These are phyloP conservation scores for Brachylomia viminalis DNA, from an alignment of 2,888 invertebrate species.

Conservation along the genomic window DNA sequence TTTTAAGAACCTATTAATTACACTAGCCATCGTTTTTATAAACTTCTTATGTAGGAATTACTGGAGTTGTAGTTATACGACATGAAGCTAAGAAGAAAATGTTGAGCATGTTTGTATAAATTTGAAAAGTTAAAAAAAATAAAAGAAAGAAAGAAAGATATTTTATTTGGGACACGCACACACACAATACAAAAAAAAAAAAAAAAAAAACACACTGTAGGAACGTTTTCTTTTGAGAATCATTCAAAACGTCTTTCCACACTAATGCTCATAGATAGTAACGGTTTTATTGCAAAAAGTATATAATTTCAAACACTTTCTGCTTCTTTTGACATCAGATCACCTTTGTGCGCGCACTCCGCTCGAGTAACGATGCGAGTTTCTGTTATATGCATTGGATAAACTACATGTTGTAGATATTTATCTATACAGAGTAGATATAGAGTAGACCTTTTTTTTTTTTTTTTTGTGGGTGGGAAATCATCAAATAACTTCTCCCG, in stretches of 20 bases:
- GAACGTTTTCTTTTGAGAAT: not conserved
- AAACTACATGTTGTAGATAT: not conserved
- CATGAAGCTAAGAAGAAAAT: too few species aligned
- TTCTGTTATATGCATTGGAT: not conserved
- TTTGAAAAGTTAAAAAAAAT: not conserved
- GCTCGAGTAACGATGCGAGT: conserved; percentile 28
- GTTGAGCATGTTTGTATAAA: too few species aligned
- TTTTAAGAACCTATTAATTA: not conserved
- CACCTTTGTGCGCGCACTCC: conserved; percentile 19
- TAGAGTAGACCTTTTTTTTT: not conserved
- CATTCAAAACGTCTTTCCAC: not conserved
- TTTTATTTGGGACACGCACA: too few species aligned
- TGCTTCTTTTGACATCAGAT: conserved; percentile 45
- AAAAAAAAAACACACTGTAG: not conserved
- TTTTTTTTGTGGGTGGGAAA: too few species aligned
- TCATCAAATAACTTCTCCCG: too few species aligned
- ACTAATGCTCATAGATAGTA: not conserved
- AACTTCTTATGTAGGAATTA: not conserved
- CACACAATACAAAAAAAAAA: too few species aligned
- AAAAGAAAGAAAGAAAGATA: too few species aligned
- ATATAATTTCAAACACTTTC: conserved; percentile 23
- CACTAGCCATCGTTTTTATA: not conserved
- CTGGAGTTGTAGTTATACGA: not conserved
- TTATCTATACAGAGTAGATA: not conserved
- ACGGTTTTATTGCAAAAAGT: conserved; percentile 17